Evolutionary conservation across 2,797 vertebrate species (phyloP), one percentile per base, ranked within the genome.

Genomic region (Anabas testudineus): DNA sequence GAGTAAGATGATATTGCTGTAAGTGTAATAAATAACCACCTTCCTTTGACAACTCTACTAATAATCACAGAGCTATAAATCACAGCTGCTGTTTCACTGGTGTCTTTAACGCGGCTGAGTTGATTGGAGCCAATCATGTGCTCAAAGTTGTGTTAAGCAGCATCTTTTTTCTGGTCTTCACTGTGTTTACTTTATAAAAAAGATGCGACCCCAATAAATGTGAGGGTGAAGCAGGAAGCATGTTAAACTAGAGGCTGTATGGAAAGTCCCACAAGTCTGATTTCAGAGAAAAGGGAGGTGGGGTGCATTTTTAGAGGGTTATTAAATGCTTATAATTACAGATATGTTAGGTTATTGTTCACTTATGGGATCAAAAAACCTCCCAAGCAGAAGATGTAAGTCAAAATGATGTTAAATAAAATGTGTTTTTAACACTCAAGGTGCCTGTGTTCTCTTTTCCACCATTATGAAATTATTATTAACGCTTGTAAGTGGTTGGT

Each of bases 1-100:
- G 19, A 74, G 91, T 71, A 90, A 92, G 52, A 55, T 66, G 86
- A 91, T 84, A 87, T 85, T 77, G 52, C 69, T 82, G 48, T 85
- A 75, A 48, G 55, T 77, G 67, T 82, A 58, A 79, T 87, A 84
- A 81, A 87, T 81, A 75, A 83, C 16, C 52, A 45, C 10, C 48
- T 86, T 51, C 12, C 48, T 87, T 53, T 81, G 79, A 85, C 89
- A 88, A 58, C 43, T 59, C 54, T 32, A 28, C 74, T 76, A 75
- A 80, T 83, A 74, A 85, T 53, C 62, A 54, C 54, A 45, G 60
- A 77, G 55, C 51, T 70, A 43, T 78, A 67, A 78, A 78, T 81
- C 80, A 71, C 30, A 48, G 28, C 54, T 14, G 55, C 10, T 34
- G n/a, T 52, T 51, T 75, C 34, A 71, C 47, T 58, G 46, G 46